These are phyloP conservation scores for Cephus nigrinus DNA, from an alignment of 2,888 invertebrate species.

Conservation along the genomic window DNA sequence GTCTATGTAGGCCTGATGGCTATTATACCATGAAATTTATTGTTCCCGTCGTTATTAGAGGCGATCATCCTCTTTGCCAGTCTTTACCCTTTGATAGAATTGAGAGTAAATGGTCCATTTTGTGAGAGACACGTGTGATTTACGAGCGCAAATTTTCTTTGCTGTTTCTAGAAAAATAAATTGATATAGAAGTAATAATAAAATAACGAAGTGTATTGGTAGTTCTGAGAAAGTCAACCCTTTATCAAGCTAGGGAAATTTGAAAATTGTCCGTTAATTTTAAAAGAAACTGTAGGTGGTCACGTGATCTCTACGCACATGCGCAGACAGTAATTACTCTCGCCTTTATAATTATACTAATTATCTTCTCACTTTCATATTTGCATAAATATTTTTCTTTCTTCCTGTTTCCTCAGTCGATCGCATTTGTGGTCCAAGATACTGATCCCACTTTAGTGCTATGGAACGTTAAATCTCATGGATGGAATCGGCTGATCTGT, in stretches of 20 bases:
- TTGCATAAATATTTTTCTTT: conserved; percentile 37
- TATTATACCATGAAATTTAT: not conserved
- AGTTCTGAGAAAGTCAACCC: not conserved
- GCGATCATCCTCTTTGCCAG: not conserved
- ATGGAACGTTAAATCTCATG: not conserved
- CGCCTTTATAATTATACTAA: conserved; percentile 42
- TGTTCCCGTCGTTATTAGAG: not conserved
- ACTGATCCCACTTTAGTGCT: not conserved
- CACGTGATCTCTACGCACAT: not conserved
- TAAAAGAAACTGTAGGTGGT: not conserved
- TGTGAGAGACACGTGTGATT: not conserved
- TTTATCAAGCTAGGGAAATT: not conserved
- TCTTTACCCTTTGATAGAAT: not conserved
- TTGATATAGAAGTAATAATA: not conserved
- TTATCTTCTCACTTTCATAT: conserved; percentile 59
- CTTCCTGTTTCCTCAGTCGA: not conserved
- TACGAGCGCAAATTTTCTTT: not conserved
- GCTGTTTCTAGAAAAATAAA: not conserved
- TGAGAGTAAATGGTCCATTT: not conserved
- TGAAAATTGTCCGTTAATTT: not conserved
- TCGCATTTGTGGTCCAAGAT: not conserved
- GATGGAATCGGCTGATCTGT: not conserved
- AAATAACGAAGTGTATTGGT: not conserved
- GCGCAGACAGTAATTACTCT: conserved; percentile 42
- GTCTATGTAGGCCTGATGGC: not conserved